Base-by-base conservation (phyloP, 2,888 invertebrate species). In the Cremastinae sp. region DNA sequence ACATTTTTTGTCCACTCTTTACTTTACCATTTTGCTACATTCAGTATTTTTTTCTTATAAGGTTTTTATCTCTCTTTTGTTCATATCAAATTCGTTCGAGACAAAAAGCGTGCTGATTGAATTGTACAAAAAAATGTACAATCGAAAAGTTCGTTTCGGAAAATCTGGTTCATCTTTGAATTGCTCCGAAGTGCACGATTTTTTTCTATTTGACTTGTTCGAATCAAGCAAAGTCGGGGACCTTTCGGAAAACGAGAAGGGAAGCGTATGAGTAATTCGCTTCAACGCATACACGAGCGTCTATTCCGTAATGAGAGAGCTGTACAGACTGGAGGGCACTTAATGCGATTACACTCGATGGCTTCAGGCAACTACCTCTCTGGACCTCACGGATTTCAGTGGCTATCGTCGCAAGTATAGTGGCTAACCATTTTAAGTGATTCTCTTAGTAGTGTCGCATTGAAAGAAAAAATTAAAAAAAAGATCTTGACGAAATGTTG, bases 281-380 rank as follows among this genome's bases (percentile, higher is more conserved):
- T 53, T 73, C 79, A 74, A 76, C 65, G 65, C 74, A 28, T 43
- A 54, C 47, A 45, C 20, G 36, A 56, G 76, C 83, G 82, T 81
- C 2, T 28, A 79, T 83, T 84, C 85, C 84, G 86, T 85, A 83
- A 83, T 78, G 81, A 81, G 84, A 84, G 82, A 59, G 14, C 28
- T 69, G n/a, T n/a, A 22, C 22, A 51, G 16, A 82, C 83, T 81
- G 81, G 82, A 84, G 85, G 85, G 83, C 81, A 51, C 81, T 81
- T 89, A 89, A 89, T 88, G 86, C 88, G 88, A 89, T 89, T 89
- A 88, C 83, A 85, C 85, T 85, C 84, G 82, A 84, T 85, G 89
- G 89, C 88, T 89, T 89, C 89, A 84, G 84, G 84, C 85, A 86
- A 84, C 85, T 85, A 87, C 84, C 86, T 68, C 75, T 84, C 84